These are phyloP conservation scores for Diplogasteroides magnus DNA, from an alignment of 1,140 invertebrate species.

Conservation along the genomic window DNA sequence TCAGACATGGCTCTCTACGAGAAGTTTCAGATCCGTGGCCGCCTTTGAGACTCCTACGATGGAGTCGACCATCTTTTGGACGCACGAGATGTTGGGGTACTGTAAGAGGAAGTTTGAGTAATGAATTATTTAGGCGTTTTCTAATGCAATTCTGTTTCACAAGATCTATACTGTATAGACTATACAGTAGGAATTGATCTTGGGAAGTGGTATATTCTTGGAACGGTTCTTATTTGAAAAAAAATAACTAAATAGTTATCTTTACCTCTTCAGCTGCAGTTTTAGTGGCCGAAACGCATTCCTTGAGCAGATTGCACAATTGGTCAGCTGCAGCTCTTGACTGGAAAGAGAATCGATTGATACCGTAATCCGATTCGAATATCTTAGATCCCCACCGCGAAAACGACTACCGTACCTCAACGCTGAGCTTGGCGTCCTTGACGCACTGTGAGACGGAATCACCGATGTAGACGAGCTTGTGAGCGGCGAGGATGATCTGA, in stretches of 20 bases:
- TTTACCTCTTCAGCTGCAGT: slow-evolving; percentile 66
- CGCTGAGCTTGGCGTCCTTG: slow-evolving; percentile 68
- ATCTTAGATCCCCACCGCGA: too few species aligned
- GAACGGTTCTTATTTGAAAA: too few species aligned
- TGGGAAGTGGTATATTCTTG: too few species aligned
- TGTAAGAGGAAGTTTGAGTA: slow-evolving; percentile 60
- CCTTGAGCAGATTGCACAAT: slow-evolving; percentile 74
- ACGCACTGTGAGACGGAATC: slow-evolving; percentile 75
- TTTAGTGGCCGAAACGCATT: slow-evolving; percentile 79
- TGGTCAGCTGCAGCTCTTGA: slow-evolving; percentile 64
- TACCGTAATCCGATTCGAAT: too few species aligned
- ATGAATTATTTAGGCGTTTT: too few species aligned
- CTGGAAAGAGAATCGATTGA: too few species aligned
- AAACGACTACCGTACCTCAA: slow-evolving; percentile 64
- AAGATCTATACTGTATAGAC: too few species aligned
- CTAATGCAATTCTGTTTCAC: too few species aligned
- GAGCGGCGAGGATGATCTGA: slow-evolving; percentile 70
- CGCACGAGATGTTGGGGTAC: slow-evolving; percentile 79
- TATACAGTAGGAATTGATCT: background rate
- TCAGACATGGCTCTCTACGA: slow-evolving; percentile 55
- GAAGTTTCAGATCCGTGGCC: slow-evolving; percentile 70
- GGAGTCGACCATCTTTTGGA: slow-evolving; percentile 86
- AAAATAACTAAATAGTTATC: background rate
- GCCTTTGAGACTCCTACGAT: slow-evolving; percentile 75
- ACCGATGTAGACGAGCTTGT: slow-evolving; percentile 84